phyloP scores from a whole-genome alignment of 1,140 invertebrate genomes.

The Drosophila micromelanica region DNA sequence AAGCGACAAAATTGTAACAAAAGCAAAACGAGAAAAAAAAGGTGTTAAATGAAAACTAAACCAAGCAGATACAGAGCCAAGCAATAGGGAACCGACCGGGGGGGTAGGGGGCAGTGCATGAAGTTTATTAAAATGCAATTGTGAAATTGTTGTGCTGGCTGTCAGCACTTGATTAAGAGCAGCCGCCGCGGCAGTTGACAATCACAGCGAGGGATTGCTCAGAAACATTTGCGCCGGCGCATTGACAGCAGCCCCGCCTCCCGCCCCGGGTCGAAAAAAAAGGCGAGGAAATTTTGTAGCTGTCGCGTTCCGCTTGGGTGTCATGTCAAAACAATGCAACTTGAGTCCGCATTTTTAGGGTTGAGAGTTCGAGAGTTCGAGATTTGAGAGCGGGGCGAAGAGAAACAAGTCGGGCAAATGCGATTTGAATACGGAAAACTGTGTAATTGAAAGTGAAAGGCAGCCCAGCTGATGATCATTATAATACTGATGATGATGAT shows the following conservation, averaged over 20 bases:
- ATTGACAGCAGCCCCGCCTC: neutral
- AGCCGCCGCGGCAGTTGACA: constrained; percentile 43
- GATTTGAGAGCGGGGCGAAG: too few relatives aligned
- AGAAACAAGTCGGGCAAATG: constrained; percentile 27
- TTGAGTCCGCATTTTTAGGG: constrained; percentile 57
- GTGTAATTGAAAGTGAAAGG: constrained; percentile 47
- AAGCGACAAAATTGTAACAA: constrained; percentile 59
- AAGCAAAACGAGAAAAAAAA: constrained; percentile 54
- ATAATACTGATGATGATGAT: constrained; percentile 17
- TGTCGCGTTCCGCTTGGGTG: constrained; percentile 58
- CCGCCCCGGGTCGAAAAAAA: constrained; percentile 4
- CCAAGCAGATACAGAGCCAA: constrained; percentile 13
- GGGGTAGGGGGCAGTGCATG: constrained; percentile 26
- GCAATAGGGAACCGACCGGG: neutral
- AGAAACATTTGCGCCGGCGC: constrained; percentile 40
- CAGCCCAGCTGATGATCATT: constrained; percentile 13
- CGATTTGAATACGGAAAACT: constrained; percentile 60
- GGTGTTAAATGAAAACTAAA: constrained; percentile 77
- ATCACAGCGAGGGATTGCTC: constrained; percentile 1
- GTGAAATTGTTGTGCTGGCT: constrained; percentile 68
- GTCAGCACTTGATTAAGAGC: constrained; percentile 81
- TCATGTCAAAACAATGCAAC: constrained; percentile 81
- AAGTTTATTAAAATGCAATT: constrained; percentile 81
- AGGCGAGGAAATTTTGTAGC: constrained; percentile 21
- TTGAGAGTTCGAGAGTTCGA: constrained; percentile 33